Base-by-base conservation (phyloP, 2,888 invertebrate genomes). In the Ferdinandea cuprea region DNA sequence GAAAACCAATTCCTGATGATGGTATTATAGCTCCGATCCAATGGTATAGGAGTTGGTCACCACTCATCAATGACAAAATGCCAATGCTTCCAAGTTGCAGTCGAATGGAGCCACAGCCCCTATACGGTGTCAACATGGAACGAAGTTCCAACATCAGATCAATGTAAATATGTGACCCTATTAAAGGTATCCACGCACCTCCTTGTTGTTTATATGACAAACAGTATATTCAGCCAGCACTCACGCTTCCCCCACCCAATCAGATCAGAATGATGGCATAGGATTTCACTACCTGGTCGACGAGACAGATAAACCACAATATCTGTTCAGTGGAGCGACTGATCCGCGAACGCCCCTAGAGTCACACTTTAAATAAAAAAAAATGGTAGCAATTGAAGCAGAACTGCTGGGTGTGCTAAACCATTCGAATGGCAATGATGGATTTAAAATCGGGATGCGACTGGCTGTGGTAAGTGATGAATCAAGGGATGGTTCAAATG, bases 341-440 rank as follows among this genome's bases (percentile, higher is more conserved):
- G 94, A 94, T 89, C 91, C 92, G 40, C 91, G 89, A 0, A 92
- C 92, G 0, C 92, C 94, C 0, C 91, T 93, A 0, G 92, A 93
- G 86, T 94, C 95, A 86, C 92, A 94, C 87, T 94, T 97, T 83
- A 90, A 92, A 19, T 91, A 25, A 92, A 3, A 92, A n/a, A n/a
- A n/a, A n/a, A n/a, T n/a, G n/a, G n/a, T 92, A 3, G 96, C 97
- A 0, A 92, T 97, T 58, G 96, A 96, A 88, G 96, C 96, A 0
- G 93, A 93, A 87, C 92, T 94, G n/a, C n/a, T n/a, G n/a, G n/a
- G n/a, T n/a, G n/a, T n/a, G n/a, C n/a, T n/a, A n/a, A 93, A n/a
- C n/a, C n/a, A n/a, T n/a, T n/a, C n/a, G n/a, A n/a, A n/a, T n/a
- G n/a, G n/a, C n/a, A n/a, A n/a, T n/a, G n/a, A n/a, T n/a, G n/a